Percentiles rank a stretch among this genome's conserved stretches.
These are phyloP conservation scores for Drosophila kikkawai DNA, from an alignment of 1,140 invertebrate species.

Conservation along the genomic window DNA sequence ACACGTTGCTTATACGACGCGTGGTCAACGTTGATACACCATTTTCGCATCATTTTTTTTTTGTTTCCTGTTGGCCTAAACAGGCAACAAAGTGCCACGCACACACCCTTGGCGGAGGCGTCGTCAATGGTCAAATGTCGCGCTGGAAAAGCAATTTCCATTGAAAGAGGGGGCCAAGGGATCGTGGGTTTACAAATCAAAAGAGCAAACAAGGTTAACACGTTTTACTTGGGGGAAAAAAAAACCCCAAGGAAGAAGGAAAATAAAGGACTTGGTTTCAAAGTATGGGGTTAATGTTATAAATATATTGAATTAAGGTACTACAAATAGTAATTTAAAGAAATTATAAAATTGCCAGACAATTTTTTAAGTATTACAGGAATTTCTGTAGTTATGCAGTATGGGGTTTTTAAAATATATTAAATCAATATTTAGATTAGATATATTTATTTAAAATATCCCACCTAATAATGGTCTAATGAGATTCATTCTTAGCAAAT, in stretches of 20 bases:
- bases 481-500: neutral
- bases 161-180: conserved; percentile 2
- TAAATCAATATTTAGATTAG: neutral
- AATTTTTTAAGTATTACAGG: neutral
- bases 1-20: conserved; percentile 19
- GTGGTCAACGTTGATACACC: conserved; percentile 17
- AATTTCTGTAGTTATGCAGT: neutral
- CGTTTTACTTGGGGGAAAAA: neutral
- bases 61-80: neutral
- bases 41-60: conserved; percentile 4
- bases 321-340: no score
- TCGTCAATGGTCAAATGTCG: conserved; percentile 17
- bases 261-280: neutral
- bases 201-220: conserved; percentile 22
- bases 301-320: neutral
- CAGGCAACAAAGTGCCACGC: conserved; percentile 14
- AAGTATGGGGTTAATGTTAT: neutral
- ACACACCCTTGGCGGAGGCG: neutral
- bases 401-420: neutral
- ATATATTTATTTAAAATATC: neutral
- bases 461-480: accelerated
- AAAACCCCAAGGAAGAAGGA: neutral
- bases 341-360: neutral
- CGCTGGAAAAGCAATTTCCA: conserved; percentile 19
- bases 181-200: conserved; percentile 19